A percentile compares a stretch with the other conserved stretches of the same genome.
phyloP scores from a whole-genome alignment of 2,888 invertebrate species.

The Oxytorus armatus region DNA sequence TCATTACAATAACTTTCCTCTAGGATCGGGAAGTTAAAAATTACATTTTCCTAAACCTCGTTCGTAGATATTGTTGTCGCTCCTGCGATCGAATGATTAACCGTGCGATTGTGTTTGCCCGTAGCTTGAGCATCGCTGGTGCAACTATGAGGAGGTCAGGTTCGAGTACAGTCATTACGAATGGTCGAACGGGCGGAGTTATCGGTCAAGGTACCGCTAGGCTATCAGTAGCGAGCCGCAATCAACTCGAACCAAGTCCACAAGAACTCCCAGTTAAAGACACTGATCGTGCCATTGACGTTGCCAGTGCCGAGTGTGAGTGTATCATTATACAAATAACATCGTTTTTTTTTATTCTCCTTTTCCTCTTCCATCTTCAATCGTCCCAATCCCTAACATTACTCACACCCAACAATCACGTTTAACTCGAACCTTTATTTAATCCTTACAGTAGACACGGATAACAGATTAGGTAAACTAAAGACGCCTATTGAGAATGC shows the following conservation, averaged over 20 bases:
- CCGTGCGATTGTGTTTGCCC: background rate
- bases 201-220: slow-evolving; percentile 76
- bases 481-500: slow-evolving; percentile 81
- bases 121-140: slow-evolving; percentile 77
- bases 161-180: slow-evolving; percentile 78
- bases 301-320: slow-evolving; percentile 86
- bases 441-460: slow-evolving; percentile 81
- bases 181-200: slow-evolving; percentile 75
- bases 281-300: slow-evolving; percentile 83
- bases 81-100: background rate
- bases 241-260: slow-evolving; percentile 82
- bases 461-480: slow-evolving; percentile 83
- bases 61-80: background rate
- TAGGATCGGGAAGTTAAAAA: no score
- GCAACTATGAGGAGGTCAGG: slow-evolving; percentile 78
- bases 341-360: slow-evolving; percentile 8
- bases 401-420: slow-evolving; percentile 7
- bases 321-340: slow-evolving; percentile 50
- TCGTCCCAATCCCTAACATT: background rate
- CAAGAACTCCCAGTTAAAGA: slow-evolving; percentile 84
- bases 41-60: background rate
- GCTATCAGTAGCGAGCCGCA: slow-evolving; percentile 76
- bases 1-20: no score
- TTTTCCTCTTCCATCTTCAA: background rate
- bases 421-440: slow-evolving; percentile 74